These are phyloP conservation scores for Acomys russatus DNA, from an alignment of 2,797 vertebrate species.

Conservation along the genomic window DNA sequence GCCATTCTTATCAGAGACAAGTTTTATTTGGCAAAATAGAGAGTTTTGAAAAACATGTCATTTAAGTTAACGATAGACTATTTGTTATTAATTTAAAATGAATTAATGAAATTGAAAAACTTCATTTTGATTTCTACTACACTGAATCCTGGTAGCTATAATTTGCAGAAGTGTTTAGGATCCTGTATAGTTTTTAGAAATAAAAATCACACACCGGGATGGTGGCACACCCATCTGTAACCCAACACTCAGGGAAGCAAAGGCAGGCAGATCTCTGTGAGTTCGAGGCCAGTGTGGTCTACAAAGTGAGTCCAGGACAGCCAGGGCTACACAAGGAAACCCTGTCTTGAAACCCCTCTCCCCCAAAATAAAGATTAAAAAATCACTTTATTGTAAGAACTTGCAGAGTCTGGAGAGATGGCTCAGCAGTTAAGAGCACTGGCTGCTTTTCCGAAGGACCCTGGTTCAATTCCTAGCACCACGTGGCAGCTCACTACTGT, in stretches of 20 bases:
- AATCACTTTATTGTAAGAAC: neutral
- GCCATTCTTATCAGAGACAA: neutral
- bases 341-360: too few relatives aligned
- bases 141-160: neutral
- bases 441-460: neutral
- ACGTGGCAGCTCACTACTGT: neutral
- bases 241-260: too few relatives aligned
- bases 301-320: too few relatives aligned
- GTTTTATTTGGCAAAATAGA: slow-evolving; percentile 29
- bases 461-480: neutral
- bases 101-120: slow-evolving; percentile 25
- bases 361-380: too few relatives aligned
- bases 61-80: neutral
- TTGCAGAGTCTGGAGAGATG: neutral
- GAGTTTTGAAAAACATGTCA: neutral
- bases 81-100: slow-evolving; percentile 29
- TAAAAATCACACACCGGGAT: neutral
- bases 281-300: too few relatives aligned
- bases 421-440: neutral
- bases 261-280: too few relatives aligned
- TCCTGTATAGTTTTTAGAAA: neutral
- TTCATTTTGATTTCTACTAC: slow-evolving; percentile 1
- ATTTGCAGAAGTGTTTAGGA: neutral
- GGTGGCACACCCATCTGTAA: too few relatives aligned
- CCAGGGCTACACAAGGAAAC: too few relatives aligned